A percentile compares a stretch with the other conserved stretches of the same genome.
These are phyloP conservation scores for Balanococcus diminutus DNA, from an alignment of 2,888 invertebrate genomes.

Conservation along the genomic window DNA sequence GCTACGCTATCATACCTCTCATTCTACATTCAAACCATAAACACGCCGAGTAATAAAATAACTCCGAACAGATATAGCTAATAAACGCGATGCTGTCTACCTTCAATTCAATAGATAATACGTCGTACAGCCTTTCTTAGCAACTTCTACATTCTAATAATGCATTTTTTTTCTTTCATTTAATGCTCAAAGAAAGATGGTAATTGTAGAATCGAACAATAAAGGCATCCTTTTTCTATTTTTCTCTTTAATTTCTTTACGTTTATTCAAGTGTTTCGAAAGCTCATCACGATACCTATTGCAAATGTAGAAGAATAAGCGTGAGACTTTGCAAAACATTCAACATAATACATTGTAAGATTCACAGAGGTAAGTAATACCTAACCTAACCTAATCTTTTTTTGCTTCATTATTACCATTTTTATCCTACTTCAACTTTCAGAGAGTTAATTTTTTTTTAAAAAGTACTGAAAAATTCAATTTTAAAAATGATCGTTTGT, in stretches of 20 bases:
- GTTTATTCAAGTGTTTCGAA: not conserved
- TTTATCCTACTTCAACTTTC: no score
- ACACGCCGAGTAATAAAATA: constrained; percentile 1
- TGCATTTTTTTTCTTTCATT: not conserved
- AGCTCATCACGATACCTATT: not conserved
- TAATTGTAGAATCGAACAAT: not conserved
- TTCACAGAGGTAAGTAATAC: no score
- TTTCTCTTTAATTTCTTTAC: not conserved
- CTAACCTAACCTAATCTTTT: no score
- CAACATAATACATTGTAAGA: no score
- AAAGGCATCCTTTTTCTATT: no score
- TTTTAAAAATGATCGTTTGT: no score
- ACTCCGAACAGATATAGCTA: not conserved
- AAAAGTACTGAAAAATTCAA: no score
- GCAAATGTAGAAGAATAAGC: not conserved
- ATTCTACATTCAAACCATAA: constrained; percentile 19
- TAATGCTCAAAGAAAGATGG: not conserved
- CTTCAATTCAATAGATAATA: constrained; percentile 8
- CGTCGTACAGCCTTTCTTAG: not conserved
- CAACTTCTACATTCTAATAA: not conserved
- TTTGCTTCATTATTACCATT: no score
- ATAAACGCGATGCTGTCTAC: constrained; percentile 23
- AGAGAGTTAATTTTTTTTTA: no score
- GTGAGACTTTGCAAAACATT: not conserved
- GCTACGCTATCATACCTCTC: not conserved